Percentiles rank a stretch among this genome's conserved stretches.
Conservation (phyloP, 1,140 invertebrate species). For the Formica exsecta region DNA sequence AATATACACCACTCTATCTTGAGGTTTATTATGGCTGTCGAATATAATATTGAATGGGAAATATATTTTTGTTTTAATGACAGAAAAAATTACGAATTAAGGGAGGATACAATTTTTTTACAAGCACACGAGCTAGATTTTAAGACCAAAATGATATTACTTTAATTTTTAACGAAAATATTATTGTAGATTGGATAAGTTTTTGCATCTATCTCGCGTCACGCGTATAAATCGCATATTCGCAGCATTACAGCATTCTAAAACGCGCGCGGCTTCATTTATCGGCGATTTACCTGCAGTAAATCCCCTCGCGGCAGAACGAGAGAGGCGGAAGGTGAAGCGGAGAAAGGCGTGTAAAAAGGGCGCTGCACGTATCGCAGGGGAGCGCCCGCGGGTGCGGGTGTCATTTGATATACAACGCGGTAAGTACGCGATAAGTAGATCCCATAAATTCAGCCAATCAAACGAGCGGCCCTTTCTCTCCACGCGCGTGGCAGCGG, state of each 20-base stretch:
- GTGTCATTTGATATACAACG: conserved; percentile 87
- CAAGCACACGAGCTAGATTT: neutral
- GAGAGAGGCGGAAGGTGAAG: conserved; percentile 53
- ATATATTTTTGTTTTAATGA: conserved; percentile 17
- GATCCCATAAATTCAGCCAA: conserved; percentile 86
- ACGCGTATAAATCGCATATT: neutral
- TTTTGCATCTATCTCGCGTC: too few species aligned
- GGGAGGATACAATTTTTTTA: neutral
- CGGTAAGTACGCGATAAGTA: conserved; percentile 86
- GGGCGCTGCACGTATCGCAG: conserved; percentile 31
- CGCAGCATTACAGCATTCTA: conserved; percentile 5
- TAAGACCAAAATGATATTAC: neutral
- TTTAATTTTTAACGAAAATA: neutral
- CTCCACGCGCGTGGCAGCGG: conserved; percentile 70
- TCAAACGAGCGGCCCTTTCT: conserved; percentile 80
- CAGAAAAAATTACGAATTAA: neutral
- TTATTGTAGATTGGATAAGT: too few species aligned
- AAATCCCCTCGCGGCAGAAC: conserved; percentile 48
- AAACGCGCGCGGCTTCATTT: conserved; percentile 56
- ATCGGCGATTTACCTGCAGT: conserved; percentile 68
- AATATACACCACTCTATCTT: conserved; percentile 17
- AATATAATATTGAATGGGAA: conserved; percentile 11
- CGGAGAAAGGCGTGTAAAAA: conserved; percentile 68
- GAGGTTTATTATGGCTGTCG: neutral
- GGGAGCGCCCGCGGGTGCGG: conserved; percentile 83